Base-by-base conservation (phyloP, 1,140 invertebrate genomes). In the Zeugodacus cucurbitae region DNA sequence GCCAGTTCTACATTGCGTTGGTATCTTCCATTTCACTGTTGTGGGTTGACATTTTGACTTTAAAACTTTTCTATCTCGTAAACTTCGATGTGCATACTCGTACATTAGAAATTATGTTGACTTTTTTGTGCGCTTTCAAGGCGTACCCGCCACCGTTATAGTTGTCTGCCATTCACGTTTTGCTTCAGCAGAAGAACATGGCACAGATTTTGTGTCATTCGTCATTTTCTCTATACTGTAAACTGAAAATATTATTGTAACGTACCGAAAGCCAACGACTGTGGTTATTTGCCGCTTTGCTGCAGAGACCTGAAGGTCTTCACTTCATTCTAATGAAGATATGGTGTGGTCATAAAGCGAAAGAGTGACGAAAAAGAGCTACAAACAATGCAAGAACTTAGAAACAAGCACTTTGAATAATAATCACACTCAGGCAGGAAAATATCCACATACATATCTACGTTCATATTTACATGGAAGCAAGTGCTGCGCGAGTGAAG, bases 401-500 rank as follows among this genome's bases (percentile, higher is more conserved):
- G 64, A 70, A 70, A 70, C 64, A 74, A 74, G 34, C 70, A 74
- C 37, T 74, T 74, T 74, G 22, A 37, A 74, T 74, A 74, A 74
- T 74, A 74, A 44, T 74, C 29, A 34, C 29, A 32, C 64, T 17
- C 32, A 74, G 34, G 37, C 37, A 74, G 37, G 32, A 67, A 67
- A 67, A 67, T 67, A 32, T 17, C 14, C 34, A 32, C 29, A 32
- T 22, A 62, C 58, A 26, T 17, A 62, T 62, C 4, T 62, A 59
- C 5, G 5, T 6, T 11, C 32, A n/a, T 34, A 44, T 41, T 74
- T 74, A 22, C 37, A 62, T 7, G 7, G 26, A 62, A 62, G 58
- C 58, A 62, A 62, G 58, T 41, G 29, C 70, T 74, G 44, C 37
- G 70, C 37, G 70, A 74, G 22, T 41, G 44, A 74, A 74, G 70